Conservation (phyloP, 2,888 invertebrate genomes). For the Spatulosminthurus flaviceps region DNA sequence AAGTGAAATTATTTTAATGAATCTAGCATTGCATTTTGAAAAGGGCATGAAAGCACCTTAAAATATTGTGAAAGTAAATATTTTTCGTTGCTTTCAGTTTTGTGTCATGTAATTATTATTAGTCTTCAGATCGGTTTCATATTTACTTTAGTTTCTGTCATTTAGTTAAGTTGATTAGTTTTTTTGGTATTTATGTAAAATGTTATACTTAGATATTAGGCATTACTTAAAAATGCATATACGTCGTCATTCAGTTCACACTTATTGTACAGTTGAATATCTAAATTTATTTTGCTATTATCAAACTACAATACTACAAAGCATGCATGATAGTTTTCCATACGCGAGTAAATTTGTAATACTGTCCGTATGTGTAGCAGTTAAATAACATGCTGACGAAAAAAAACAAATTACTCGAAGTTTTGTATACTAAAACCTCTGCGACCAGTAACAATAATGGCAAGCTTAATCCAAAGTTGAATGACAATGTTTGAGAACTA, state of each 20-base stretch:
- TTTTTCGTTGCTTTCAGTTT: background rate
- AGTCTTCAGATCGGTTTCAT: constrained; percentile 2
- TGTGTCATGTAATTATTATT: constrained; percentile 11
- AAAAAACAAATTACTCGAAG: background rate
- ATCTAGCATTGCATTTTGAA: background rate
- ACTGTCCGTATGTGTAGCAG: background rate
- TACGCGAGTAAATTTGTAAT: background rate
- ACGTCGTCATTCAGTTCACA: no score
- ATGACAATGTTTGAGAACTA: constrained; percentile 33
- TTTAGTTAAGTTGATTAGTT: background rate
- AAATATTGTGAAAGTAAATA: background rate
- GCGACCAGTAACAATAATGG: background rate
- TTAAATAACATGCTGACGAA: background rate
- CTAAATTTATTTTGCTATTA: no score
- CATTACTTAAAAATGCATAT: no score
- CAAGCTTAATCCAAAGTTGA: constrained; percentile 36
- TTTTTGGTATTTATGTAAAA: background rate
- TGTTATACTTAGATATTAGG: background rate
- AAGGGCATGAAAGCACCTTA: background rate
- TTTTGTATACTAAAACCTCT: background rate
- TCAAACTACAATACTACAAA: no score
- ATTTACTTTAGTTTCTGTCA: background rate
- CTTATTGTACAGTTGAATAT: no score
- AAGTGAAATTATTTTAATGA: no score
- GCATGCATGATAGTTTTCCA: background rate